Evolutionary conservation across 1,140 invertebrate genomes (phyloP), one percentile per base, ranked within the genome.

Genomic region (Branchinecta lindahli): DNA sequence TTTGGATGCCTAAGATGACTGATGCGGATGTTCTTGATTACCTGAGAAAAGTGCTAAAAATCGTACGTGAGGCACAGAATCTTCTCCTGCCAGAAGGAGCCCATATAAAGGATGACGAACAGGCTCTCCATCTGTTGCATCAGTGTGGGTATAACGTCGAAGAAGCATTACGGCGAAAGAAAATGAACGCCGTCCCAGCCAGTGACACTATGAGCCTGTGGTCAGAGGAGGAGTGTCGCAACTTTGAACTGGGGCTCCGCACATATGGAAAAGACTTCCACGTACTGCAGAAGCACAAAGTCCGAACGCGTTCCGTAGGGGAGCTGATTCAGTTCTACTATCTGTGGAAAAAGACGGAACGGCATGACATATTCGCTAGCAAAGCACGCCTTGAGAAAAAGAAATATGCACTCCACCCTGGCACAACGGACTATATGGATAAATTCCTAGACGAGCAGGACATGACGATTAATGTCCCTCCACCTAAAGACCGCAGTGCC

Each of bases 261-360:
- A 85, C 85, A 70, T 94, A 92, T 78, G 94, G 94, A 61, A 98
- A 98, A 81, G 92, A 98, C 80, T 98, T 98, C 80, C 90, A 93
- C 80, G 82, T 88, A 72, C 97, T 98, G 76, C 90, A 96, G 74
- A 89, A 93, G 76, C 89, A 94, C 78, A 95, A 94, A 83, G 88
- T 94, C 20, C 84, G 89, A 76, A 96, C 94, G 67, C 82, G 94
- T 77, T 92, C 93, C n/a, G 94, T 98, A 44, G 91, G 92, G 44
- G 96, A 98, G 81, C 81, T 98, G 66, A 93, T 98, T 47, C 92
- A 97, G 77, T 98, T 98, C 82, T 98, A 98, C 81, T 98, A 98
- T 77, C 84, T 97, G 45, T 98, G 95, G 95, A 98, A 98, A 80
- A 98, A 98, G 81, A 97, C 95, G 67, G 94, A 98, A 78, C 82